phyloP scores from a whole-genome alignment of 53 echinoderm and acorn worm genomes.

The Stichopus horrens region DNA sequence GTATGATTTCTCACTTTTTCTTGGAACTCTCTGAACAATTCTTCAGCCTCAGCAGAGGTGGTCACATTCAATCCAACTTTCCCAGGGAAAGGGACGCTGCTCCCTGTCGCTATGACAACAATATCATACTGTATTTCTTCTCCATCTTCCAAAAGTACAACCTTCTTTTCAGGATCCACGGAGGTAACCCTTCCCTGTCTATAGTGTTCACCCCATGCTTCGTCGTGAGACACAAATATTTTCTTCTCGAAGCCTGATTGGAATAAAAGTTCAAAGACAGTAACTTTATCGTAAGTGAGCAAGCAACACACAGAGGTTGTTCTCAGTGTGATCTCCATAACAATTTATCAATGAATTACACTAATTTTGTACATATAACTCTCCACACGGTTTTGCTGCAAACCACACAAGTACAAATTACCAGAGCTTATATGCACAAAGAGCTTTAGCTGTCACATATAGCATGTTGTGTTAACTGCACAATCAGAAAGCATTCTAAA shows the following conservation, averaged over 20 bases:
- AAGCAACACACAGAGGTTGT: no score
- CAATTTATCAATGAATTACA: no score
- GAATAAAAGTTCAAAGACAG: neutral
- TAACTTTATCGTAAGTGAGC: no score
- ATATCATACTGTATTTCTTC: constrained; percentile 66
- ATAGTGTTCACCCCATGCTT: constrained; percentile 65
- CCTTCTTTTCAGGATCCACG: constrained; percentile 60
- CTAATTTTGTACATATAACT: no score
- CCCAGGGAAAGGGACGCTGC: constrained; percentile 63
- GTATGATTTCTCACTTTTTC: constrained; percentile 75
- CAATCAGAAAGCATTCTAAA: no score
- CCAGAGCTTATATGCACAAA: no score
- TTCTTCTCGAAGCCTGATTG: constrained; percentile 65
- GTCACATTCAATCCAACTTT: constrained; percentile 53
- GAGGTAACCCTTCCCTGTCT: constrained; percentile 60
- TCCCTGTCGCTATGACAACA: constrained; percentile 81
- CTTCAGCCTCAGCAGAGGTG: constrained; percentile 45
- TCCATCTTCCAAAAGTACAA: constrained; percentile 55
- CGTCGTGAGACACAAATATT: constrained; percentile 65
- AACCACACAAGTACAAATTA: no score
- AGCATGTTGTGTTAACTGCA: no score
- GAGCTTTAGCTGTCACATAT: no score
- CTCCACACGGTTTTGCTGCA: no score
- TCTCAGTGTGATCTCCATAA: no score
- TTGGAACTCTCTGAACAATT: constrained; percentile 51